Evolutionary conservation across 2,113 vertebrate species (phyloP), one percentile per base, ranked within the genome.

Genomic region (Leptocoma aspasia): DNA sequence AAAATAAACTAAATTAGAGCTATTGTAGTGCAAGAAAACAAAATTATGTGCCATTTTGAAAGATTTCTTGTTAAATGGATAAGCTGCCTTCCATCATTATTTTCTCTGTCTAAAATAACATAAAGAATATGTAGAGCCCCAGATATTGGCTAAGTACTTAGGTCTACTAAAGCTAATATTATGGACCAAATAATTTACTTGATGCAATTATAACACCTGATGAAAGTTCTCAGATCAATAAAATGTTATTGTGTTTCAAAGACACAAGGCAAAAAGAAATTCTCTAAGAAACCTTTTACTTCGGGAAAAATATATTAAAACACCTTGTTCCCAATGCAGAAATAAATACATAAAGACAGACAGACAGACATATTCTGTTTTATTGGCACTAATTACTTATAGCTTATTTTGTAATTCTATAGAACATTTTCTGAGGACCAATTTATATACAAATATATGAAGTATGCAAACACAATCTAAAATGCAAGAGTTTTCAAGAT

Each of bases 1-100:
- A 92, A 94, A 83, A 91, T 19, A 86, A 91, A 79, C 63, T 63
- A 92, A 73, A 92, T 92, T 45, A 94, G 41, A 78, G 71, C 15
- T 73, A 96, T 45, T 39, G 13, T 80, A 70, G 54, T 66, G 18
- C 2, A 11, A 83, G 72, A 83, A 94, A 96, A 83, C 60, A 76
- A 89, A 69, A 18, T 59, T 70, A 44, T 21, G 10, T 53, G 47
- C 28, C 30, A 63, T 60, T 92, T 84, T 42, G 39, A 81, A 54
- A 75, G 1, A 27, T 49, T 53, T 84, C 76, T 89, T 70, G 20
- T 81, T 33, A 76, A 80, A 80, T 24, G 3, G 49, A 28, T 82
- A 76, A 59, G 45, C 13, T 81, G 14, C 4, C 11, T 61, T 76
- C n/a, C 24, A 39, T 53, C 9, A 23, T 63, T 44, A 68, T 86